A percentile compares a stretch with the other conserved stretches of the same genome.
Evolutionary conservation across 2,888 invertebrate species (phyloP).

Genomic region (Gymnosoma rotundatum): DNA sequence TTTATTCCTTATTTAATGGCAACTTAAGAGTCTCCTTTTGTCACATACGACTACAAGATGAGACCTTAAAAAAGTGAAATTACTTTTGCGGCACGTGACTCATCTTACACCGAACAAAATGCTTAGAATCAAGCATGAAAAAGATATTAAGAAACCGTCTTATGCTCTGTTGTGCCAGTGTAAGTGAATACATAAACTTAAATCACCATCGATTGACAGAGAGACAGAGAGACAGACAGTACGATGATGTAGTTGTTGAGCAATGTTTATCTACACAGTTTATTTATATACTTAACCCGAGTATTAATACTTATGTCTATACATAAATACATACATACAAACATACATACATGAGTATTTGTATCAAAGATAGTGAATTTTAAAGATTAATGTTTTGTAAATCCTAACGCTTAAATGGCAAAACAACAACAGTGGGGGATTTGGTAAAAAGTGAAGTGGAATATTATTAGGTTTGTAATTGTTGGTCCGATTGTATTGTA

Average conservation of each 20-base stretch:
- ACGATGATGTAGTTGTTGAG: too few species aligned
- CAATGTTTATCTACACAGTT: not conserved
- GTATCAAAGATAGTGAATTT: constrained; percentile 54
- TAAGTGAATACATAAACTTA: constrained; percentile 38
- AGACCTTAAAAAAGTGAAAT: constrained; percentile 74
- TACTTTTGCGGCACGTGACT: constrained; percentile 79
- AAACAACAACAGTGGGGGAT: not conserved
- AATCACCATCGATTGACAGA: constrained; percentile 64
- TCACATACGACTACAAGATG: constrained; percentile 61
- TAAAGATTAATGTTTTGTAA: constrained; percentile 65
- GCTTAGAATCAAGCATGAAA: constrained; percentile 56
- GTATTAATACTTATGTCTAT: not conserved
- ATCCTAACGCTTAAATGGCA: constrained; percentile 35
- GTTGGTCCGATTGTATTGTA: too few species aligned
- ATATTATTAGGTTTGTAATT: constrained; percentile 7
- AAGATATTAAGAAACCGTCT: constrained; percentile 21
- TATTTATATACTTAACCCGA: too few species aligned
- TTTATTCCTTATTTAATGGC: constrained; percentile 51
- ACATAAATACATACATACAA: not conserved
- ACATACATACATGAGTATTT: not conserved
- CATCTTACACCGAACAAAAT: constrained; percentile 75
- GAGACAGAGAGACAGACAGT: constrained; percentile 30
- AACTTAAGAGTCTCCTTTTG: constrained; percentile 68
- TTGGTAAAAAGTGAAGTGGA: constrained; percentile 27
- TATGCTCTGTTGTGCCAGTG: constrained; percentile 11